Percentiles rank a stretch among this genome's conserved stretches.
Evolutionary conservation across 1,140 invertebrate species (phyloP).

Genomic region (Saccostrea glomerata): DNA sequence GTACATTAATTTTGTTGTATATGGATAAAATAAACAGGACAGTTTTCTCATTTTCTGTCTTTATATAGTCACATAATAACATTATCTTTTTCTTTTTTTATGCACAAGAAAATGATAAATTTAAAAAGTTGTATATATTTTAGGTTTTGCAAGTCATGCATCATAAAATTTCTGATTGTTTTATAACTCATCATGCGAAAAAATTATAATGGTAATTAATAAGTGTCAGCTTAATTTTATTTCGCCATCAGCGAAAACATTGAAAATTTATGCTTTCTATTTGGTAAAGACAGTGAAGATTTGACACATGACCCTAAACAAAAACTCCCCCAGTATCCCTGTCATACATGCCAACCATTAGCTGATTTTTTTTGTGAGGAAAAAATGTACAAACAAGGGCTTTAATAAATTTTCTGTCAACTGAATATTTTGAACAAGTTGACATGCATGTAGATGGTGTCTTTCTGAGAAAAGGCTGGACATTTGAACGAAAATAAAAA

Average conservation of each 20-base stretch:
- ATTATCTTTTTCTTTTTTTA: too few species aligned
- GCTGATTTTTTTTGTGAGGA: neutral
- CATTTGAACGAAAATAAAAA: neutral
- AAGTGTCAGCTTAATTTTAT: neutral
- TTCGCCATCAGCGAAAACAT: neutral
- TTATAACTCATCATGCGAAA: neutral
- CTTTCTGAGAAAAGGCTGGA: conserved; percentile 13
- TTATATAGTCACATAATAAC: too few species aligned
- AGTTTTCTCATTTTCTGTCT: too few species aligned
- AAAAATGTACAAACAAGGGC: neutral
- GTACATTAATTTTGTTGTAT: neutral
- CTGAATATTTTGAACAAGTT: neutral
- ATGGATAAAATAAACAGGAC: neutral
- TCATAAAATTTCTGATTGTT: neutral
- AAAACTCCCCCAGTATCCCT: neutral
- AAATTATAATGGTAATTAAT: neutral
- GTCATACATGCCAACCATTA: neutral
- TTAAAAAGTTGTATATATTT: too few species aligned
- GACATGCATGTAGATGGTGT: conserved; percentile 11
- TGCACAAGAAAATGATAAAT: too few species aligned
- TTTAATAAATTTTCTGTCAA: conserved; percentile 16
- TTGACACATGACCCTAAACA: neutral
- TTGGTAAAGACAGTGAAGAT: neutral
- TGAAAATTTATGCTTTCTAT: neutral
- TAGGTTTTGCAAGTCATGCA: too few species aligned